Conservation (phyloP, 1,140 invertebrate species). For the Steinernema khuongi region DNA sequence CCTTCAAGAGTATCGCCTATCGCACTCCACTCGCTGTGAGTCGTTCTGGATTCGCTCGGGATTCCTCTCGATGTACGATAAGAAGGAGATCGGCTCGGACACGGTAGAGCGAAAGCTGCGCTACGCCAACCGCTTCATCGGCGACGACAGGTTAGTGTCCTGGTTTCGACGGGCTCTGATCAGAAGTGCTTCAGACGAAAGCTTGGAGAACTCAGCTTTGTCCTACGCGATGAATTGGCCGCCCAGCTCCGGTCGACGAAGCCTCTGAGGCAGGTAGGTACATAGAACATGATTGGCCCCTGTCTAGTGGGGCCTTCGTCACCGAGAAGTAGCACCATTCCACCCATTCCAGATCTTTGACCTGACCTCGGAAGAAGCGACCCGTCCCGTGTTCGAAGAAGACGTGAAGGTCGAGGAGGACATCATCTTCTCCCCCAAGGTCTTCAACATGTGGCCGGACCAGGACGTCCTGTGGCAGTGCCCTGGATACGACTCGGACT, state of each 20-base stretch:
- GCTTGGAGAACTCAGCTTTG: conserved; percentile 54
- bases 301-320: too few species aligned
- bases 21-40: conserved; percentile 40
- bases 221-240: conserved; percentile 46
- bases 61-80: conserved; percentile 45
- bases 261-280: background rate
- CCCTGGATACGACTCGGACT: conserved; percentile 55
- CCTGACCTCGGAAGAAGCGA: conserved; percentile 19
- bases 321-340: background rate
- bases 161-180: conserved; percentile 19
- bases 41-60: conserved; percentile 53
- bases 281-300: background rate
- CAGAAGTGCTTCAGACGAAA: conserved; percentile 38
- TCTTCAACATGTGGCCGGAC: conserved; percentile 50
- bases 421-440: conserved; percentile 37
- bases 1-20: conserved; percentile 14
- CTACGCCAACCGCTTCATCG: conserved; percentile 30
- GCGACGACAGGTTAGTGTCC: conserved; percentile 40
- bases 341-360: background rate
- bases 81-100: conserved; percentile 11
- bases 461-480: conserved; percentile 53
- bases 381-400: conserved; percentile 32
- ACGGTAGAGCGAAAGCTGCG: conserved; percentile 25
- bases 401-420: conserved; percentile 27
- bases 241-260: conserved; percentile 41